Evolutionary conservation across 2,113 vertebrate genomes (phyloP).

Genomic region (Hipposideros armiger): DNA sequence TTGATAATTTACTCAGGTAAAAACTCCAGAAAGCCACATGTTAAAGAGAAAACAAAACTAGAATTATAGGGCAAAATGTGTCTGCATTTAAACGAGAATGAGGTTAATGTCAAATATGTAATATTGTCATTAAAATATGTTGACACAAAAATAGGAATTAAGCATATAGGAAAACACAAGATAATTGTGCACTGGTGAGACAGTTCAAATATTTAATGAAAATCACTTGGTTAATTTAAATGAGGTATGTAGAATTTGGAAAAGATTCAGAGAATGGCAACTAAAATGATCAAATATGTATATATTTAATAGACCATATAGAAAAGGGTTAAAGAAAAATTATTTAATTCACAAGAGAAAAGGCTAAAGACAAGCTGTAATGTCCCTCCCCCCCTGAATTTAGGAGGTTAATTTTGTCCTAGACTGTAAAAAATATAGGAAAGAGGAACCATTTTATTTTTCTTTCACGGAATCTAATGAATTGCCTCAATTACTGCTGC

Average conservation of each 20-base stretch:
- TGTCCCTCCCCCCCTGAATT: background rate
- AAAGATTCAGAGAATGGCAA: background rate
- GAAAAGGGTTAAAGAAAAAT: background rate
- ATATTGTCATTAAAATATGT: background rate
- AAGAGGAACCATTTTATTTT: background rate
- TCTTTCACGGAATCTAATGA: background rate
- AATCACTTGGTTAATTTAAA: background rate
- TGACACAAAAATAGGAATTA: slow-evolving; percentile 18
- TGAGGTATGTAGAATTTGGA: background rate
- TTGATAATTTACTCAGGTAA: background rate
- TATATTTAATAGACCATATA: background rate
- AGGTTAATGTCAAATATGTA: background rate
- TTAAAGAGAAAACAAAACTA: background rate
- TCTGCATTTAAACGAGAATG: slow-evolving; percentile 22
- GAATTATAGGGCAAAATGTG: background rate
- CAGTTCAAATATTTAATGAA: slow-evolving; percentile 31
- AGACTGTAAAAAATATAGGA: background rate
- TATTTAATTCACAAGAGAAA: background rate
- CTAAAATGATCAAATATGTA: background rate
- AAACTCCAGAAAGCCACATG: background rate
- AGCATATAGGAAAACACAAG: slow-evolving; percentile 26
- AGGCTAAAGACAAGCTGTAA: background rate
- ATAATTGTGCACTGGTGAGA: background rate
- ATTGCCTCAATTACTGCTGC: slow-evolving; percentile 11
- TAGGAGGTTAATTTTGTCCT: background rate